Percentiles rank a stretch among this genome's conserved stretches.
Conservation (phyloP, 2,113 vertebrate genomes). For the Anhinga rufa region DNA sequence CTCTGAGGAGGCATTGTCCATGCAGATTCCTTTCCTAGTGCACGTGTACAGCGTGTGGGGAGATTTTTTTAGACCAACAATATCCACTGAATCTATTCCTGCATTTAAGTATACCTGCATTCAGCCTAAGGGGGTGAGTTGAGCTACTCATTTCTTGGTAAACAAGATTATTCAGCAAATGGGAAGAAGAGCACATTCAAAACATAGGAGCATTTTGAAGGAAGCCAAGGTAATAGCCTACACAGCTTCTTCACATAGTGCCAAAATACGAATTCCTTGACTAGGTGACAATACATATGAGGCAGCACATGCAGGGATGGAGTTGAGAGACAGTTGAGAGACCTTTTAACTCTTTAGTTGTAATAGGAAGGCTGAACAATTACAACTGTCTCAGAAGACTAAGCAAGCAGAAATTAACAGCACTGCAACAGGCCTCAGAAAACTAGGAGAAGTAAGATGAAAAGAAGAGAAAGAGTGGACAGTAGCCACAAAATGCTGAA, state of each 20-base stretch:
- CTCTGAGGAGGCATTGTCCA: not conserved
- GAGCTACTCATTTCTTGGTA: not conserved
- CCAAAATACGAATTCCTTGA: not conserved
- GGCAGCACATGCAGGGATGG: not conserved
- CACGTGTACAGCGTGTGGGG: accelerated
- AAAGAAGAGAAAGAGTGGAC: not conserved
- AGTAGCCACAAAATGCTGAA: not conserved
- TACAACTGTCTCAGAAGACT: not conserved
- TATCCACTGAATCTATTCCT: not conserved
- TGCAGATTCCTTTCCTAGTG: not conserved
- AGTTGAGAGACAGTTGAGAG: not conserved
- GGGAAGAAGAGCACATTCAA: not conserved
- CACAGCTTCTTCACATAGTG: not conserved
- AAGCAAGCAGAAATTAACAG: not conserved
- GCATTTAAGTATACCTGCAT: not conserved
- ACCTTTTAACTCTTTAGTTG: not conserved
- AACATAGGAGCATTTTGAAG: not conserved
- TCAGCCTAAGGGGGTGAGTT: not conserved
- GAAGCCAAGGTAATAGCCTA: not conserved
- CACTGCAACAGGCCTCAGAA: not conserved
- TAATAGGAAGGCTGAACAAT: too few species aligned
- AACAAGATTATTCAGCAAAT: not conserved
- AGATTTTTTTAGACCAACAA: not conserved
- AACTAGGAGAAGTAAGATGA: not conserved
- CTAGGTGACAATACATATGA: not conserved